Evolutionary conservation across 2,113 vertebrate genomes (phyloP).

Genomic region (Callaeas wilsoni): DNA sequence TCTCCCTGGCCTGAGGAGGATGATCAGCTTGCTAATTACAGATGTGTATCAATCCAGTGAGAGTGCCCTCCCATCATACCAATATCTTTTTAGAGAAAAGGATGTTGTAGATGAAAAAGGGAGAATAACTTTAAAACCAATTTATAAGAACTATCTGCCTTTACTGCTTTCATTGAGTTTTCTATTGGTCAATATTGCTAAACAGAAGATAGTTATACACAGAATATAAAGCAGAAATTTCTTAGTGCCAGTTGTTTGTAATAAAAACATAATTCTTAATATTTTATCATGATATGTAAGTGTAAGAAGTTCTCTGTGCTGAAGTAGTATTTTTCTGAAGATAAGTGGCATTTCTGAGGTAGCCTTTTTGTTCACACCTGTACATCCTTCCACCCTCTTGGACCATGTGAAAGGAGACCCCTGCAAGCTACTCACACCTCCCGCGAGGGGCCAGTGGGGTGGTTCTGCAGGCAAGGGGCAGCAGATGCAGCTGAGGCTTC

Average conservation of each 20-base stretch:
- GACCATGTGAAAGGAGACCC: neutral
- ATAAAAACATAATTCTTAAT: neutral
- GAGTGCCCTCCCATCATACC: neutral
- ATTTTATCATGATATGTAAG: neutral
- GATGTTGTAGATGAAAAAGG: neutral
- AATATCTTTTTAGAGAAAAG: neutral
- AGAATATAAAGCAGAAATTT: neutral
- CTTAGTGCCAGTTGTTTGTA: neutral
- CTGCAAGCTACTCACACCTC: neutral
- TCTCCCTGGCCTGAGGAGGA: neutral
- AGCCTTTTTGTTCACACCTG: neutral
- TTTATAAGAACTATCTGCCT: neutral
- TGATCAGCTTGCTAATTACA: neutral
- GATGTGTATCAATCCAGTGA: neutral
- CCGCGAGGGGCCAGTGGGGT: accelerated
- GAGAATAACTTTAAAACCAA: neutral
- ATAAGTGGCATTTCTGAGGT: neutral
- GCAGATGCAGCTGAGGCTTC: neutral
- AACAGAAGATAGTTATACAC: neutral
- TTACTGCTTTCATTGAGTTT: neutral
- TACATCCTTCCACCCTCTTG: neutral
- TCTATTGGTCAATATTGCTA: neutral
- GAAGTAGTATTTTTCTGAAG: neutral
- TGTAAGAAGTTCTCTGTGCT: neutral
- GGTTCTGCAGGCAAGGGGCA: neutral